phyloP scores from a whole-genome alignment of 2,113 vertebrate species.

The Corythaeola cristata region DNA sequence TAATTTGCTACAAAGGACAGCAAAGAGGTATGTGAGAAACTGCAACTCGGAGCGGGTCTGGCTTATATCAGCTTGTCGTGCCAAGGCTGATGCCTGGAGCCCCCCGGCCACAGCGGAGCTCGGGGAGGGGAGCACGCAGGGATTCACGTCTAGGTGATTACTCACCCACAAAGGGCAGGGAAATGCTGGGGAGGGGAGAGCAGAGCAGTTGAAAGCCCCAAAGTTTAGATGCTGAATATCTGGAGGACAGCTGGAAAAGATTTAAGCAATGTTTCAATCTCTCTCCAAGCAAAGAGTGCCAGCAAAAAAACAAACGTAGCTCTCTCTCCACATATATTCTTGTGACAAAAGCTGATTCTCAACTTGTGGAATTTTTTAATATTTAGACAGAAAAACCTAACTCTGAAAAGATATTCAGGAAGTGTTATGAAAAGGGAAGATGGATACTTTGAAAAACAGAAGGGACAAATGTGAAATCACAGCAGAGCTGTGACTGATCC shows the following conservation, averaged over 20 bases:
- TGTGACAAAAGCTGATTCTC: background rate
- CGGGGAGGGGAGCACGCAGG: rapidly evolving
- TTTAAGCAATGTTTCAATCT: constrained; percentile 24
- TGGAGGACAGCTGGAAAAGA: constrained; percentile 50
- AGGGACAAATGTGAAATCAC: background rate
- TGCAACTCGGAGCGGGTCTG: background rate
- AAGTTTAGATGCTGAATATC: background rate
- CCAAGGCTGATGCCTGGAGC: background rate
- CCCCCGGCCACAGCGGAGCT: rapidly evolving
- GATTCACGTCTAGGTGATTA: background rate
- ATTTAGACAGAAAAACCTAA: background rate
- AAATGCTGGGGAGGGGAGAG: background rate
- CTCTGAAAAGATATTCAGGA: background rate
- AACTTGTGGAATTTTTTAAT: constrained; percentile 38
- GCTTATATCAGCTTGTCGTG: background rate
- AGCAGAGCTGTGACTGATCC: background rate
- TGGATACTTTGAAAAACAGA: background rate
- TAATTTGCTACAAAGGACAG: background rate
- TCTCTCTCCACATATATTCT: background rate
- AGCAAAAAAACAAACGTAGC: background rate
- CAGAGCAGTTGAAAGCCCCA: background rate
- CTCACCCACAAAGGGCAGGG: background rate
- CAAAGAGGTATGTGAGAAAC: background rate
- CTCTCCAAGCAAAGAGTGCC: background rate
- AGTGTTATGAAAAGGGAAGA: background rate